phyloP scores from a whole-genome alignment of 2,888 invertebrate species.

The Euproctis similis region DNA sequence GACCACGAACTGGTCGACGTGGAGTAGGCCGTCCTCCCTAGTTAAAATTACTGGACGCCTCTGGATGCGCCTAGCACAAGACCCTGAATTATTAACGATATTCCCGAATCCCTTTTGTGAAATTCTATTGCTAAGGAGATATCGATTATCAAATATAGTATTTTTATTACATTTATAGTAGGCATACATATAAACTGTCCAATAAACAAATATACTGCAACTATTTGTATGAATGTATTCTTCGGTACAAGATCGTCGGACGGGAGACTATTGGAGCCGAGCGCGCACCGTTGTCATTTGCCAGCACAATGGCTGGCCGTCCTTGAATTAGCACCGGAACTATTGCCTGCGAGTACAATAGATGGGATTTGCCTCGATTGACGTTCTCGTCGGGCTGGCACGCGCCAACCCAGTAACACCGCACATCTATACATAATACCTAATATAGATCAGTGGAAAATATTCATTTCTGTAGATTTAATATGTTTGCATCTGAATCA shows the following conservation, averaged over 20 bases:
- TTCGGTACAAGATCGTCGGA: conserved; percentile 16
- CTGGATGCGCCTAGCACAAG: no score
- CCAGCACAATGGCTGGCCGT: conserved; percentile 53
- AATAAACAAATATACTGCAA: no score
- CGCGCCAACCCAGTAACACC: conserved; percentile 42
- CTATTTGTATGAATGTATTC: no score
- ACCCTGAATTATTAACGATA: no score
- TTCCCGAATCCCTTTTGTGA: no score
- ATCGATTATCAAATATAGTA: background rate
- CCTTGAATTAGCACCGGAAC: conserved; percentile 70
- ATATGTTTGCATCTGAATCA: no score
- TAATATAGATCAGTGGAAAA: conserved; percentile 12
- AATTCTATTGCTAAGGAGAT: no score
- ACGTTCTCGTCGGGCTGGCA: conserved; percentile 32
- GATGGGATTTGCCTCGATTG: conserved; percentile 60
- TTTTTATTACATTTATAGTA: background rate
- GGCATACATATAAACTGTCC: no score
- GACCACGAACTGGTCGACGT: no score
- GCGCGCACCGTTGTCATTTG: conserved; percentile 26
- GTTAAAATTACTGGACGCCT: no score
- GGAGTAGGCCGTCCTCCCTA: no score
- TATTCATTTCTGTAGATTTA: no score
- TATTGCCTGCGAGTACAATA: conserved; percentile 63
- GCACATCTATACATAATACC: conserved; percentile 32
- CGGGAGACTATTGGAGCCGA: conserved; percentile 26